phyloP scores from a whole-genome alignment of 2,797 vertebrate species.

The Microchirus variegatus region DNA sequence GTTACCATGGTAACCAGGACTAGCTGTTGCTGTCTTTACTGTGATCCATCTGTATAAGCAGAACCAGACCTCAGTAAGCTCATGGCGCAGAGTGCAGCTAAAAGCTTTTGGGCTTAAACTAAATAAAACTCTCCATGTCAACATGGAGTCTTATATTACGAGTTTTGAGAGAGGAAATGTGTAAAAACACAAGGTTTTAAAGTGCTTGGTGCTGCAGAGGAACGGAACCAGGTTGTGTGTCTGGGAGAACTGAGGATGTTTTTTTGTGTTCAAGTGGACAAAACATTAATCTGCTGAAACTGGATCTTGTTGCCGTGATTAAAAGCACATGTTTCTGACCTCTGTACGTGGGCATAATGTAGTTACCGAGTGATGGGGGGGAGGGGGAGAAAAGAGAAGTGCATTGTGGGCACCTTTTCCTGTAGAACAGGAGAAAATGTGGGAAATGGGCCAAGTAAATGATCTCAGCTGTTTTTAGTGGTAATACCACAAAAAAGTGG shows the following conservation, averaged over 20 bases:
- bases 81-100: slow-evolving; percentile 4
- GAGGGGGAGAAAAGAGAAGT: slow-evolving; percentile 29
- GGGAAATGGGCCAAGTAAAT: slow-evolving; percentile 10
- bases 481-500: background rate
- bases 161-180: background rate
- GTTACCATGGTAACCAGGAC: slow-evolving; percentile 46
- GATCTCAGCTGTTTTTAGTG: slow-evolving; percentile 8
- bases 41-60: slow-evolving; percentile 32
- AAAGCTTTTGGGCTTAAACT: slow-evolving; percentile 14
- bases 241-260: slow-evolving; percentile 11
- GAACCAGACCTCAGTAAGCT: slow-evolving; percentile 30
- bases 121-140: slow-evolving; percentile 18
- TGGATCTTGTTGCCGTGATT: slow-evolving; percentile 62
- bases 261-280: slow-evolving; percentile 47
- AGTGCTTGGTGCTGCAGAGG: background rate
- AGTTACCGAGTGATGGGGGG: slow-evolving; percentile 43
- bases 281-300: slow-evolving; percentile 56
- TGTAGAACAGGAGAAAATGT: slow-evolving; percentile 18
- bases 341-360: slow-evolving; percentile 38
- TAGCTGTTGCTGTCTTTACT: slow-evolving; percentile 23
- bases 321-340: slow-evolving; percentile 71
- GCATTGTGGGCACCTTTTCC: slow-evolving; percentile 28
- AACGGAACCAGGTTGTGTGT: slow-evolving; percentile 27
- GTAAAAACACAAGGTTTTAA: slow-evolving; percentile 17
- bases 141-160: slow-evolving; percentile 6